These are phyloP conservation scores for Drosophila lacicola DNA, from an alignment of 2,888 invertebrate species.

Conservation along the genomic window DNA sequence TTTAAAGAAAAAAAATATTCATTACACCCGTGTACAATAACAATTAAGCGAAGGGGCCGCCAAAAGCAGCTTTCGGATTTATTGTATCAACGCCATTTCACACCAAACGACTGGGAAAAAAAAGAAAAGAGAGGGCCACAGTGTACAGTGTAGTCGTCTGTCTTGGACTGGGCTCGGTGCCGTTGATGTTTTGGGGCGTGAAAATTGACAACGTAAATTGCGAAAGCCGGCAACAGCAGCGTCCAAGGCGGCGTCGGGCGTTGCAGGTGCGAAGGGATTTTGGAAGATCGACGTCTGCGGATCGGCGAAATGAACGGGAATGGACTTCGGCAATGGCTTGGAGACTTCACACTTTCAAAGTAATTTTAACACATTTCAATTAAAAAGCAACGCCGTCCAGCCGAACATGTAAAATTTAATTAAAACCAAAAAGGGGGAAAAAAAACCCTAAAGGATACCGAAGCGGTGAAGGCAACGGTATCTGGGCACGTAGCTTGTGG, in stretches of 20 bases:
- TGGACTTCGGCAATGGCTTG: constrained; percentile 4
- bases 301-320: constrained; percentile 19
- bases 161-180: constrained; percentile 23
- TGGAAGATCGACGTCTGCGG: not conserved
- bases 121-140: not conserved
- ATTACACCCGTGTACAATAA: constrained; percentile 53
- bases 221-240: constrained; percentile 46
- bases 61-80: constrained; percentile 38
- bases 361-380: constrained; percentile 80
- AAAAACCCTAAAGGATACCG: constrained; percentile 71
- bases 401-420: constrained; percentile 77
- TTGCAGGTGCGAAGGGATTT: constrained; percentile 13
- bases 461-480: constrained; percentile 32
- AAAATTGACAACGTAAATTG: constrained; percentile 80
- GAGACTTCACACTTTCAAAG: constrained; percentile 76
- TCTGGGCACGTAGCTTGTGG: constrained; percentile 55
- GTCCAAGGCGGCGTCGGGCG: constrained; percentile 1
- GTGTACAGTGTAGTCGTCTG: constrained; percentile 6
- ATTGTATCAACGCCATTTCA: constrained; percentile 55
- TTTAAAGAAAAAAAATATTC: constrained; percentile 34
- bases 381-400: constrained; percentile 60
- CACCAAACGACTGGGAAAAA: constrained; percentile 28
- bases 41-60: constrained; percentile 63
- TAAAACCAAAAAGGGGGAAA: constrained; percentile 46
- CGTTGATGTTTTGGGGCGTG: constrained; percentile 73